Evolutionary conservation across 2,797 vertebrate species (phyloP).

Genomic region (Gambusia yucatana): DNA sequence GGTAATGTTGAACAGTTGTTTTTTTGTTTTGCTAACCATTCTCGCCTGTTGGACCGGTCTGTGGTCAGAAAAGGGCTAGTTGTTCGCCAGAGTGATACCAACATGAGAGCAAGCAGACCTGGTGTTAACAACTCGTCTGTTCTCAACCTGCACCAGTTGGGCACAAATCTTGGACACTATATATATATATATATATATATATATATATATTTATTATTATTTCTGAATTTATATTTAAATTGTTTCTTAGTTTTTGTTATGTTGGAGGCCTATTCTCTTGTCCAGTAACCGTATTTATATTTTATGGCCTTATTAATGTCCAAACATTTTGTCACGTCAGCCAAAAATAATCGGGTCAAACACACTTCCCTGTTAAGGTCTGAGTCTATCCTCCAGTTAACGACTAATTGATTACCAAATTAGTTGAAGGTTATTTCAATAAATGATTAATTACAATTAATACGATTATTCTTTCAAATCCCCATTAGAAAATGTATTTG

Average conservation of each 20-base stretch:
- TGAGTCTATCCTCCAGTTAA: too few relatives aligned
- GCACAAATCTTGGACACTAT: slow-evolving; percentile 39
- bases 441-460: too few relatives aligned
- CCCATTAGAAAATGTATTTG: too few relatives aligned
- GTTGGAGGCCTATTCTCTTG: not conserved
- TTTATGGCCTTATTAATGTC: not conserved
- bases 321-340: too few relatives aligned
- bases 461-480: too few relatives aligned
- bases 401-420: too few relatives aligned
- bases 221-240: too few relatives aligned
- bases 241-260: not conserved
- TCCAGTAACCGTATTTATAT: not conserved
- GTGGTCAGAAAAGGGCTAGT: slow-evolving; percentile 75
- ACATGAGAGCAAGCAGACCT: slow-evolving; percentile 65
- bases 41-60: slow-evolving; percentile 69
- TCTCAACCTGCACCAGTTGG: slow-evolving; percentile 75
- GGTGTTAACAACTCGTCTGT: slow-evolving; percentile 46
- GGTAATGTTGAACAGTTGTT: slow-evolving; percentile 73
- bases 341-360: too few relatives aligned
- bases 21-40: slow-evolving; percentile 65
- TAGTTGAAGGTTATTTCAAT: too few relatives aligned
- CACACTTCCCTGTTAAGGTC: too few relatives aligned
- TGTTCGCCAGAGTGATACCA: slow-evolving; percentile 71
- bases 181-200: too few relatives aligned
- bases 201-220: too few relatives aligned